Evolutionary conservation across 2,113 vertebrate species (phyloP).

Genomic region (Polyodon spathula): DNA sequence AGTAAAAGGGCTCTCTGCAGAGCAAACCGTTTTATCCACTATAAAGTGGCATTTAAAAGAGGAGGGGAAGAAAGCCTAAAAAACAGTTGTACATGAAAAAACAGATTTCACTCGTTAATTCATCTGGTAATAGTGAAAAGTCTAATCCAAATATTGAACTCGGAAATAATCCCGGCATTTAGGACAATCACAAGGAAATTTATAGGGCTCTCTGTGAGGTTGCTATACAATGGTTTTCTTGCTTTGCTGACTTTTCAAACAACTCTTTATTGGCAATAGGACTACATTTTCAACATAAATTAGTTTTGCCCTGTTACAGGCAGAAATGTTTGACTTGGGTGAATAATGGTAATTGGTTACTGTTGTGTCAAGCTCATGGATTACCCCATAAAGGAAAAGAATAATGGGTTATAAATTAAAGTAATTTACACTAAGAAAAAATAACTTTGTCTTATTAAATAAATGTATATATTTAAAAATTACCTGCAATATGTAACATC

Average conservation of each 20-base stretch:
- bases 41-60: conserved; percentile 45
- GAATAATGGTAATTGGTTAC: background rate
- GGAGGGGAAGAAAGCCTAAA: conserved; percentile 52
- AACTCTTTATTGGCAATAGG: conserved; percentile 63
- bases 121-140: conserved; percentile 59
- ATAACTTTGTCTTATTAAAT: no score
- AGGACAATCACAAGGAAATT: conserved; percentile 38
- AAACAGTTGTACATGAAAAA: conserved; percentile 54
- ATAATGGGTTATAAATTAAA: no score
- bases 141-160: conserved; percentile 73
- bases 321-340: no score
- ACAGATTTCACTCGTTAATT: conserved; percentile 70
- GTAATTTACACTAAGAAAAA: no score
- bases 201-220: conserved; percentile 42
- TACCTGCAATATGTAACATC: no score
- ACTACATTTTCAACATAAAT: conserved; percentile 53
- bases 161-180: conserved; percentile 32
- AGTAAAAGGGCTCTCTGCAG: conserved; percentile 44
- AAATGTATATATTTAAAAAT: no score
- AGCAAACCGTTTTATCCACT: conserved; percentile 46
- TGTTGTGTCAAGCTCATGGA: background rate
- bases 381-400: background rate
- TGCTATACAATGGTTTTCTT: conserved; percentile 25
- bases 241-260: conserved; percentile 56
- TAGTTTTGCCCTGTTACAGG: conserved; percentile 52